Evolutionary conservation across 1,140 invertebrate species (phyloP).

Genomic region (Pogonus chalceus): DNA sequence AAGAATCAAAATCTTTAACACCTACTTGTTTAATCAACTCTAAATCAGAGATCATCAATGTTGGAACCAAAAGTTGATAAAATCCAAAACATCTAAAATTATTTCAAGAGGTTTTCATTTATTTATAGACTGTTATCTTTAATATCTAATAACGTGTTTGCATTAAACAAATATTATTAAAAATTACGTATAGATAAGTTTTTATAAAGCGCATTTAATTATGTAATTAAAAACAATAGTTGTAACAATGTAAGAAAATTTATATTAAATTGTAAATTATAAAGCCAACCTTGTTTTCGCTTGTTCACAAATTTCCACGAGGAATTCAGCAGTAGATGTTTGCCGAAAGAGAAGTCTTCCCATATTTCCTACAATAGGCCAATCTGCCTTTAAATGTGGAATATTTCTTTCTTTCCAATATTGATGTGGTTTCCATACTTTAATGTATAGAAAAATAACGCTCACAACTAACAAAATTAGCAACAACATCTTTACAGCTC

Average conservation of each 20-base stretch:
- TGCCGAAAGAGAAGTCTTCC: background rate
- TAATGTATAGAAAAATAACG: background rate
- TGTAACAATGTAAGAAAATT: too few species aligned
- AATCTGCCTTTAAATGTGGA: slow-evolving; percentile 22
- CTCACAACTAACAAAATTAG: background rate
- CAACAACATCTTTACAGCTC: too few species aligned
- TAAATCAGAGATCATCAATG: slow-evolving; percentile 30
- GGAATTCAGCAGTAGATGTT: background rate
- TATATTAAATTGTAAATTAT: too few species aligned
- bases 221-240: too few species aligned
- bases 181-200: too few species aligned
- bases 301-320: too few species aligned
- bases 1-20: slow-evolving; percentile 30
- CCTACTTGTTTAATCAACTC: slow-evolving; percentile 31
- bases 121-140: too few species aligned
- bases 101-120: too few species aligned
- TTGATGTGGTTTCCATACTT: background rate
- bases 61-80: slow-evolving; percentile 21
- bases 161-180: too few species aligned
- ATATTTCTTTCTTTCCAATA: slow-evolving; percentile 27
- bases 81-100: slow-evolving; percentile 23
- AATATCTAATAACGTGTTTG: too few species aligned
- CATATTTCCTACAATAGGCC: background rate
- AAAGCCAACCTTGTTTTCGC: too few species aligned
- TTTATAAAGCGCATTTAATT: background rate